phyloP scores from a whole-genome alignment of 2,113 vertebrate genomes.

The Phrynosoma blainvillii region DNA sequence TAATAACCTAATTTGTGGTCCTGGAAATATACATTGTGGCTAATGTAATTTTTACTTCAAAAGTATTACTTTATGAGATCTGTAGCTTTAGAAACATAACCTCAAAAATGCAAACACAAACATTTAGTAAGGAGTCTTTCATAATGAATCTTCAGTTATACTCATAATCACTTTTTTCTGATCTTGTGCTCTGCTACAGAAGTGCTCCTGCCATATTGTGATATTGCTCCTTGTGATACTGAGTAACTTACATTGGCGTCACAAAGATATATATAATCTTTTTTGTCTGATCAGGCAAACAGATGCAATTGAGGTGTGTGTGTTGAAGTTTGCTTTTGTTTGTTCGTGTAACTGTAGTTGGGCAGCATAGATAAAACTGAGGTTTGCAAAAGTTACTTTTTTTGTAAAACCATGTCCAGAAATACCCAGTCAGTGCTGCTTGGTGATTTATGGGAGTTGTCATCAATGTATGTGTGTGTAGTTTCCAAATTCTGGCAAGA shows the following conservation, averaged over 20 bases:
- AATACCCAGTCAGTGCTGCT: too few relatives aligned
- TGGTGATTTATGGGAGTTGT: too few relatives aligned
- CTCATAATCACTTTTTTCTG: slow-evolving; percentile 23
- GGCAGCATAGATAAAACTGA: background rate
- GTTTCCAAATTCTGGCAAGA: too few relatives aligned
- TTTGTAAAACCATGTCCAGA: too few relatives aligned
- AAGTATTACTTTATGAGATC: background rate
- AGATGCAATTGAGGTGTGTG: slow-evolving; percentile 7
- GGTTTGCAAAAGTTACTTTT: too few relatives aligned
- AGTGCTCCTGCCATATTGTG: background rate
- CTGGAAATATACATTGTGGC: slow-evolving; percentile 30
- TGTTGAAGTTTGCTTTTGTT: background rate
- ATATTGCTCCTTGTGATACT: background rate
- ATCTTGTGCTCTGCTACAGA: background rate
- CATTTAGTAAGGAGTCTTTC: background rate
- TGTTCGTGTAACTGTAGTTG: background rate
- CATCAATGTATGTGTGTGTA: too few relatives aligned
- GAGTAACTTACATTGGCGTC: background rate
- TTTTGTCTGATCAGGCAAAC: slow-evolving; percentile 4
- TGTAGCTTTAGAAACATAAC: slow-evolving; percentile 1
- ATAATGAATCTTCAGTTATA: slow-evolving; percentile 10
- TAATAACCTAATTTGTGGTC: slow-evolving; percentile 39
- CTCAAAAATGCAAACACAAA: slow-evolving; percentile 11
- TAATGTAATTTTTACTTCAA: slow-evolving; percentile 39
- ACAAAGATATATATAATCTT: slow-evolving; percentile 1